Evolutionary conservation across 2,113 vertebrate genomes (phyloP).

Genomic region (Ahaetulla prasina): DNA sequence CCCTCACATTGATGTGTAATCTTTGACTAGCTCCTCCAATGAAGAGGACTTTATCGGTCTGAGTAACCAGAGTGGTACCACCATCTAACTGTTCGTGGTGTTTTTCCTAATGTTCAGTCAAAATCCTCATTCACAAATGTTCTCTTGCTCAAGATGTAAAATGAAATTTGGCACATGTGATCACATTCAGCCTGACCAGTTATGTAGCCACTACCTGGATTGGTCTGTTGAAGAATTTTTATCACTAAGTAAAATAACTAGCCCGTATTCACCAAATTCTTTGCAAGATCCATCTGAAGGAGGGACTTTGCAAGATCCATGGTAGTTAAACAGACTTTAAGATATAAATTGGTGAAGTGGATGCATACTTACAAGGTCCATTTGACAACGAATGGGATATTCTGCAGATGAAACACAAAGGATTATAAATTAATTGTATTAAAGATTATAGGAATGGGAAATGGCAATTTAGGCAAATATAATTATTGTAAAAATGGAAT

Average conservation of each 20-base stretch:
- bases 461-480: conserved; percentile 18
- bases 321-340: background rate
- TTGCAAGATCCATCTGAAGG: background rate
- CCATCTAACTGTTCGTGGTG: background rate
- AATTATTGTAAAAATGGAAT: conserved; percentile 30
- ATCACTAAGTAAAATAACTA: background rate
- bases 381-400: background rate
- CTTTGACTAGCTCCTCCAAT: background rate
- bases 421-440: conserved; percentile 14
- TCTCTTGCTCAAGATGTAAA: background rate
- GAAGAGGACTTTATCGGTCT: background rate
- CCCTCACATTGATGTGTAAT: background rate
- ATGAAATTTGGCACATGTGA: background rate
- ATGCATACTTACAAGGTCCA: background rate
- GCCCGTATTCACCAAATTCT: background rate
- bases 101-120: background rate
- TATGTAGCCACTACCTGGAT: background rate
- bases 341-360: background rate
- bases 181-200: background rate
- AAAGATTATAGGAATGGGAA: conserved; percentile 18
- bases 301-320: background rate
- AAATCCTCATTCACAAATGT: background rate
- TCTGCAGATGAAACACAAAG: background rate
- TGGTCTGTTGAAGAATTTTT: background rate
- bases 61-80: background rate